Evolutionary conservation across 2,113 vertebrate species (phyloP).

Genomic region (Sander vitreus): DNA sequence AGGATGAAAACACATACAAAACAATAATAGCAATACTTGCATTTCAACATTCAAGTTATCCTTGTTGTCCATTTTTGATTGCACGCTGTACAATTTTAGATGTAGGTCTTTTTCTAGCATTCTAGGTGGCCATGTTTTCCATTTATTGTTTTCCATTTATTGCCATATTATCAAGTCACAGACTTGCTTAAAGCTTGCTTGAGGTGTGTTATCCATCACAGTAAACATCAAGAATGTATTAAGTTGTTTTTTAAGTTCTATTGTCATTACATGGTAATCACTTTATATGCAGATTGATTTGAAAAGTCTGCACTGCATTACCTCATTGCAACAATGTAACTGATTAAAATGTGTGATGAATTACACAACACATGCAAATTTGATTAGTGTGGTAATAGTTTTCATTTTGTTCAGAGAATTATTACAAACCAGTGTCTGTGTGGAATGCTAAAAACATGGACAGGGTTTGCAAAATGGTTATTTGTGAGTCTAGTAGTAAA

Average conservation of each 20-base stretch:
- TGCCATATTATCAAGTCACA: background rate
- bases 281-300: constrained; percentile 16
- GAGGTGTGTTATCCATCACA: background rate
- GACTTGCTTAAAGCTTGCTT: no score
- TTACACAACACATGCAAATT: background rate
- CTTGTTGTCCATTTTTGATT: background rate
- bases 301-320: background rate
- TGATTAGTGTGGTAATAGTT: background rate
- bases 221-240: background rate
- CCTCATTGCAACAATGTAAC: background rate
- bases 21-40: background rate
- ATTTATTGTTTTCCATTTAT: background rate
- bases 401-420: background rate
- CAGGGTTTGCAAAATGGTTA: no score
- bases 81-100: background rate
- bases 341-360: constrained; percentile 2
- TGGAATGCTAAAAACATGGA: background rate
- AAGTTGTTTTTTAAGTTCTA: background rate
- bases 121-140: background rate
- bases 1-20: background rate
- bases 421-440: no score
- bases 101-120: background rate
- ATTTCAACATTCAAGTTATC: background rate
- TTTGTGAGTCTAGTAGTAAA: no score
- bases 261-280: background rate